Evolutionary conservation across 2,797 vertebrate species (phyloP).

Genomic region (Pseudocheirus occidentalis): DNA sequence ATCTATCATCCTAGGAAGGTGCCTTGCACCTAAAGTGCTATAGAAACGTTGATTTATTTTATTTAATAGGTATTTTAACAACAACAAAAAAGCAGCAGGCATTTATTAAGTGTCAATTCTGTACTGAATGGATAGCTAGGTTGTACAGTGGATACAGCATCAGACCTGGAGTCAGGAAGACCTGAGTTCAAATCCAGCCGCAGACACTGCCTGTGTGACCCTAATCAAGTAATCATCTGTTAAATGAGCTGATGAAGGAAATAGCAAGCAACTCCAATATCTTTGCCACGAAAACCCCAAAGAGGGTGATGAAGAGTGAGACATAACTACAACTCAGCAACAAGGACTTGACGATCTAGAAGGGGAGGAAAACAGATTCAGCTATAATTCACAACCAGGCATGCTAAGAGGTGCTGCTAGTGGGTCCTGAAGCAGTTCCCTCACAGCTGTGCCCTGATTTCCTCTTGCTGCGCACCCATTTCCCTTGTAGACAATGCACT

Average conservation of each 20-base stretch:
- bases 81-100: neutral
- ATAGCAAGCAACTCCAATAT: neutral
- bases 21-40: neutral
- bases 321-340: neutral
- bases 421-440: neutral
- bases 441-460: neutral
- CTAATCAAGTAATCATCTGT: too few relatives aligned
- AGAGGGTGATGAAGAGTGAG: neutral
- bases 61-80: neutral
- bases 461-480: neutral
- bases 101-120: neutral
- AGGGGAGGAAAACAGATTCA: neutral
- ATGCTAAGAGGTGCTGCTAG: neutral
- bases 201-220: neutral
- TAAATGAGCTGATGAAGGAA: neutral
- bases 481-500: slow-evolving; percentile 1
- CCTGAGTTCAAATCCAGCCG: neutral
- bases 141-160: too few relatives aligned
- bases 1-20: neutral
- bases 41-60: neutral
- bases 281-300: neutral
- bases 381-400: neutral
- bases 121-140: neutral
- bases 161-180: neutral
- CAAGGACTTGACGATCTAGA: neutral